Evolutionary conservation across 2,113 vertebrate species (phyloP).

Genomic region (Naja naja): DNA sequence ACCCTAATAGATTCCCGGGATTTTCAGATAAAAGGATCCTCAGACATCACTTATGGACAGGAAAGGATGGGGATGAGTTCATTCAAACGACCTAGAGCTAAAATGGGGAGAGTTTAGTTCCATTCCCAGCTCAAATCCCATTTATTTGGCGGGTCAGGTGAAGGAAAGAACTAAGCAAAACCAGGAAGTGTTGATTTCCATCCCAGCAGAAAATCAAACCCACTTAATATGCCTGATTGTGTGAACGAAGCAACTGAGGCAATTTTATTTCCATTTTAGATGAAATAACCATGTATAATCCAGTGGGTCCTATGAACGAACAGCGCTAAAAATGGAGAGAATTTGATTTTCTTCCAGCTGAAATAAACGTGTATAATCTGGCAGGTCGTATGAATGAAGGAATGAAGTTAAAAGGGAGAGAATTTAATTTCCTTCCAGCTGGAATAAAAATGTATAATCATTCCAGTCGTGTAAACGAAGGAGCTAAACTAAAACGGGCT

Average conservation of each 20-base stretch:
- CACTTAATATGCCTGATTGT: not conserved
- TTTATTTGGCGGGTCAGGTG: not conserved
- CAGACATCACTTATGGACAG: not conserved
- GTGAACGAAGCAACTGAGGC: no score
- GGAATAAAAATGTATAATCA: not conserved
- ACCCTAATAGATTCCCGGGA: not conserved
- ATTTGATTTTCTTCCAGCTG: not conserved
- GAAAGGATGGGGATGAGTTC: not conserved
- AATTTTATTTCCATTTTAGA: no score
- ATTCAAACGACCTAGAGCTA: not conserved
- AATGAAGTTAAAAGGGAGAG: not conserved
- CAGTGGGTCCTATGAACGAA: no score
- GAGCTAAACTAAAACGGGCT: not conserved
- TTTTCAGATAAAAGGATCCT: not conserved
- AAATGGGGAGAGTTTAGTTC: not conserved
- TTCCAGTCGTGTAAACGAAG: not conserved
- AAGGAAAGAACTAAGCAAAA: not conserved
- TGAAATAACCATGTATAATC: no score
- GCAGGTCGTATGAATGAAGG: not conserved
- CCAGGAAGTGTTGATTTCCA: not conserved
- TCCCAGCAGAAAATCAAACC: not conserved
- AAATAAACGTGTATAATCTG: not conserved
- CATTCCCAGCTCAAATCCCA: not conserved
- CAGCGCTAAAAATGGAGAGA: not conserved
- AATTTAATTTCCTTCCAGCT: not conserved